phyloP scores from a whole-genome alignment of 1,140 invertebrate genomes.

The Adoxophyes honmai region DNA sequence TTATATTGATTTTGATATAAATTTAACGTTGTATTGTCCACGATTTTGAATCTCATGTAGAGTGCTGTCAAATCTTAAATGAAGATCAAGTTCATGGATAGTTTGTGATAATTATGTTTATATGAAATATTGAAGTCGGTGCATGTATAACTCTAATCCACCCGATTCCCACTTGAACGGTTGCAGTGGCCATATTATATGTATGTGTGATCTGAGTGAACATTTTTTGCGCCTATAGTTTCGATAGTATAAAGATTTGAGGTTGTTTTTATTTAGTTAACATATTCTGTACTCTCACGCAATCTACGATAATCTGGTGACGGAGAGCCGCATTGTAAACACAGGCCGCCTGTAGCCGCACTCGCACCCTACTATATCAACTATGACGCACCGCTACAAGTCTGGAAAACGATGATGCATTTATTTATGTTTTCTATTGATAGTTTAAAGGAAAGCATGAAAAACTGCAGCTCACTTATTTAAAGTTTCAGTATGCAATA shows the following conservation, averaged over 20 bases:
- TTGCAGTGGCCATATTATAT: constrained; percentile 13
- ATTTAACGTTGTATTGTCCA: constrained; percentile 13
- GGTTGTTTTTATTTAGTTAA: no score
- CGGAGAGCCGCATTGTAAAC: background rate
- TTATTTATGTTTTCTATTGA: constrained; percentile 24
- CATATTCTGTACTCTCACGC: no score
- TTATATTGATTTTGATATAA: constrained; percentile 18
- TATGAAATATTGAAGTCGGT: constrained; percentile 16
- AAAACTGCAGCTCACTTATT: constrained; percentile 48
- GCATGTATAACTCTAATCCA: background rate
- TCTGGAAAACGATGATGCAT: constrained; percentile 14
- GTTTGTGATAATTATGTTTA: constrained; percentile 30
- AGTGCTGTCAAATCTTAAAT: constrained; percentile 29
- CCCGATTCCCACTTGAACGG: background rate
- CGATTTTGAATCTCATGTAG: constrained; percentile 44
- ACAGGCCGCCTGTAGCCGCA: constrained; percentile 18
- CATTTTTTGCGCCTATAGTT: background rate
- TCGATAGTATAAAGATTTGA: no score
- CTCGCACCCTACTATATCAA: constrained; percentile 15
- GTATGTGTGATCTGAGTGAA: constrained; percentile 1
- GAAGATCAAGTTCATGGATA: background rate
- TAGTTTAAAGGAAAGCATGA: constrained; percentile 45
- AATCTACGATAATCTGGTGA: no score
- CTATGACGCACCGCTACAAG: constrained; percentile 6
- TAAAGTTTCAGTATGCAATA: constrained; percentile 73